Conservation (phyloP, 2,888 invertebrate genomes). For the Bugulina stolonifera region DNA sequence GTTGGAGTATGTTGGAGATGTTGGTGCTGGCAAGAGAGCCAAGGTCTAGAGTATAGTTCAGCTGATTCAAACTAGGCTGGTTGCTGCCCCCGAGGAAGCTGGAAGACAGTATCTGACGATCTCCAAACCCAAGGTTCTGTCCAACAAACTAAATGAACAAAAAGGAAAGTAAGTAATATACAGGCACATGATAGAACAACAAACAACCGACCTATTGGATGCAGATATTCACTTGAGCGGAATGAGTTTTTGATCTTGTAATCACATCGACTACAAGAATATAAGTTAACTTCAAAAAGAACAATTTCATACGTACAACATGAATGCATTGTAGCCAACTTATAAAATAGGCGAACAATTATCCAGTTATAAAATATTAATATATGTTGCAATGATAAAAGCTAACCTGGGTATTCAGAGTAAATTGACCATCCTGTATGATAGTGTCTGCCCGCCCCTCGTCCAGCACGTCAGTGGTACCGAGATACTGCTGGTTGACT, state of each 20-base stretch:
- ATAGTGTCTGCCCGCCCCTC: slow-evolving; percentile 8
- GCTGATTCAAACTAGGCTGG: slow-evolving; percentile 31
- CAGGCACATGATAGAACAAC: neutral
- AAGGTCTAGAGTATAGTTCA: slow-evolving; percentile 31
- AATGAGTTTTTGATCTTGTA: too few relatives aligned
- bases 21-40: slow-evolving; percentile 29
- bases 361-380: too few relatives aligned
- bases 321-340: too few relatives aligned
- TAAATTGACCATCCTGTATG: slow-evolving; percentile 16
- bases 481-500: slow-evolving; percentile 14
- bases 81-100: slow-evolving; percentile 34
- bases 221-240: too few relatives aligned
- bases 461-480: neutral
- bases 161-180: neutral
- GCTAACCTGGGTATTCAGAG: slow-evolving; percentile 14
- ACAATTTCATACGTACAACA: too few relatives aligned
- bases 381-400: too few relatives aligned
- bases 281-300: too few relatives aligned
- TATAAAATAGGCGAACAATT: too few relatives aligned
- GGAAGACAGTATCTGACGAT: slow-evolving; percentile 34
- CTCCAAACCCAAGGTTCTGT: slow-evolving; percentile 12
- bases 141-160: slow-evolving; percentile 9
- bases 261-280: too few relatives aligned
- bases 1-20: slow-evolving; percentile 38
- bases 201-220: neutral